Base-by-base conservation (phyloP, 1,140 invertebrate genomes). In the Drosophila lacertosa region DNA sequence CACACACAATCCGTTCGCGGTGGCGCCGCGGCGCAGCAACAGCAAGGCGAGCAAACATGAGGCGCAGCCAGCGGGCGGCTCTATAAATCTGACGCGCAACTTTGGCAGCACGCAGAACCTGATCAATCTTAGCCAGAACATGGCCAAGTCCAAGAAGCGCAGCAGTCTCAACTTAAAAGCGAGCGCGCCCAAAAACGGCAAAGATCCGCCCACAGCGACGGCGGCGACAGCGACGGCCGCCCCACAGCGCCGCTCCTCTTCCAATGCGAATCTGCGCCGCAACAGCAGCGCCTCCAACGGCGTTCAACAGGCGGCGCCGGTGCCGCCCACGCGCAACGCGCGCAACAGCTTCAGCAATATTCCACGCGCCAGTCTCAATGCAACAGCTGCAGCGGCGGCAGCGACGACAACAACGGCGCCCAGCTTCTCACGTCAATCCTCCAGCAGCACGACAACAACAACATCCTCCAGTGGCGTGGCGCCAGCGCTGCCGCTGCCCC, bases 301-400 rank as follows among this genome's bases (percentile, higher is more conserved):
- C 0, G 7, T 50, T n/a, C 15, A 35, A 2, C 81, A 82, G 9
- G 42, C 66, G 5, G 78, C 68, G 5, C 82, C 89, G 24, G 69
- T 80, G 33, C 89, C 84, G 7, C 89, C 84, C 0, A 76, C 81
- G 4, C 79, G 89, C n/a, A 70, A 71, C 32, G 47, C 74, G 2
- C 79, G 90, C 26, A 90, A 83, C 26, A 91, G 90, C 72, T 91
- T 91, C 22, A 91, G 88, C 65, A 91, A 91, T 11, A 91, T 91
- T 73, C 90, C 90, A 20, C 77, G 90, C 35, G 90, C 88, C 29
- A 91, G 89, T 47, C 70, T 91, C 32, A 76, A 73, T 37, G 63
- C 32, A 40, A 24, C 18, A 35, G 18, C 63, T 1, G 11, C 54
- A 29, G 15, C 35, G 9, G 44, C 66, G 9, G 42, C 55, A 9